phyloP scores from a whole-genome alignment of 2,888 invertebrate species.

The Nephrotoma guestfalica region DNA sequence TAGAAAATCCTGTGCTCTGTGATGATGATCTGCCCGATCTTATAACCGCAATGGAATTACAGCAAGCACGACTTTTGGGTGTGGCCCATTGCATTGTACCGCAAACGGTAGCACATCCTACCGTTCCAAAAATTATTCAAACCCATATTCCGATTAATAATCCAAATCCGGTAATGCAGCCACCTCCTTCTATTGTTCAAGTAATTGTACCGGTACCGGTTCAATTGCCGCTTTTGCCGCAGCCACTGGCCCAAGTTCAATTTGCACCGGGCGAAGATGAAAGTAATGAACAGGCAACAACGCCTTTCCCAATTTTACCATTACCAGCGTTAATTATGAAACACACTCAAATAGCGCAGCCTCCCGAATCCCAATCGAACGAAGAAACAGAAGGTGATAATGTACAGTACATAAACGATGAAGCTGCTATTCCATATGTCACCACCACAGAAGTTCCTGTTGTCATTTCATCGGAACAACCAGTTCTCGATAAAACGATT shows the following conservation, averaged over 20 bases:
- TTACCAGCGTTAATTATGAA: background rate
- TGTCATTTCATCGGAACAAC: background rate
- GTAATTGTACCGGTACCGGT: conserved; percentile 23
- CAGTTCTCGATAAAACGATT: background rate
- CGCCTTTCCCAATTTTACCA: background rate
- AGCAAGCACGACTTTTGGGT: conserved; percentile 59
- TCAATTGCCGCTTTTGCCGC: conserved; percentile 16
- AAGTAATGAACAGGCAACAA: background rate
- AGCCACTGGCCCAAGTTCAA: background rate
- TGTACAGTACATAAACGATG: background rate
- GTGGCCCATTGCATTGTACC: conserved; percentile 38
- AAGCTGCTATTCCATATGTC: background rate
- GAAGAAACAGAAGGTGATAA: background rate
- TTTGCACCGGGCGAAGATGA: background rate
- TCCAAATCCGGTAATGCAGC: conserved; percentile 7
- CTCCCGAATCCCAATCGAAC: background rate
- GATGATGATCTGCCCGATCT: conserved; percentile 57
- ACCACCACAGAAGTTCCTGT: background rate
- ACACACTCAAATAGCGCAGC: background rate
- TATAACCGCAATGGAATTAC: conserved; percentile 49
- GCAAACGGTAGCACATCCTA: conserved; percentile 13
- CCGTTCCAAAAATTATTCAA: conserved; percentile 16
- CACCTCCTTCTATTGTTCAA: conserved; percentile 21
- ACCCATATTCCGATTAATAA: conserved; percentile 10
- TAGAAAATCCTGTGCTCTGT: conserved; percentile 72